Evolutionary conservation across 2,797 vertebrate species (phyloP), one percentile per base, ranked within the genome.

Genomic region (Acomys russatus): DNA sequence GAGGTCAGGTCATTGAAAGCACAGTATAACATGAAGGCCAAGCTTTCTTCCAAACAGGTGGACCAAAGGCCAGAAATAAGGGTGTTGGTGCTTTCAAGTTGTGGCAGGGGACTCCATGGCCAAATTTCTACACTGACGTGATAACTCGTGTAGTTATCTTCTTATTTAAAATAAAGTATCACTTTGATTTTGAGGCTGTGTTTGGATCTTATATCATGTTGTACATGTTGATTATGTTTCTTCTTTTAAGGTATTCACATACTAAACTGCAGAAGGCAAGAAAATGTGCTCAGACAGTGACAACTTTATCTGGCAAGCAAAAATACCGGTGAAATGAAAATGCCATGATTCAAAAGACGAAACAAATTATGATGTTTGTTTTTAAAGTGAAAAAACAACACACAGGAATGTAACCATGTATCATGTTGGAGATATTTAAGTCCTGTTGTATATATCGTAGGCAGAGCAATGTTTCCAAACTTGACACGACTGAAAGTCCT

Each of bases 1-100:
- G 98, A 98, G 94, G 10, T 1, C 12, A 94, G 95, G 44, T 94
- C 94, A 9, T 25, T 89, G 23, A 82, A 33, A n/a, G 1, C 0
- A 54, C 20, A 91, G 84, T 76, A 33, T 0, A 1, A 15, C 56
- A 28, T 87, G 86, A 93, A 88, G 22, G 61, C 86, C 25, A 2
- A 1, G 8, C 49, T 80, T n/a, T 1, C 2, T 10, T 4, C 0
- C 3, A 15, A 30, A 8, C 0, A 4, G 7, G 0, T 6, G 2
- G 2, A 33, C 4, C 0, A 33, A 6, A 44, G 2, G 1, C 9
- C 22, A 76, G 30, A 76, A 61, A 51, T 28, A 38, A 10, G 20
- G 9, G 4, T 14, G 18, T 59, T 11, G 6, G 1, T 10, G 6
- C 44, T 73, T 51, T 30, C 20, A 4, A 20, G 20, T 33, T 20